Evolutionary conservation across 2,113 vertebrate species (phyloP).

Genomic region (Cisticola juncidis): DNA sequence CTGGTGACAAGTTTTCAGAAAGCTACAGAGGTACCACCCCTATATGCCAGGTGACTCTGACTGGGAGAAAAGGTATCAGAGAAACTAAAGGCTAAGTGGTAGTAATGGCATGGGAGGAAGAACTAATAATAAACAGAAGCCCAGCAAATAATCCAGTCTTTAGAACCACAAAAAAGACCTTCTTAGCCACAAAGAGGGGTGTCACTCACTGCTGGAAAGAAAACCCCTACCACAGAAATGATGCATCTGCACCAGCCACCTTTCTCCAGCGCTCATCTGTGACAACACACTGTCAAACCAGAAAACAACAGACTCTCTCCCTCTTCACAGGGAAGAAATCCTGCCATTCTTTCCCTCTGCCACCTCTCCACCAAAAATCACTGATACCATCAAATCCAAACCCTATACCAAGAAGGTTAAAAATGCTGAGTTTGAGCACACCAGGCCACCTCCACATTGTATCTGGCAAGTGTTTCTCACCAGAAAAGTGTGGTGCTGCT

Average conservation of each 20-base stretch:
- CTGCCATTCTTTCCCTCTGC: neutral
- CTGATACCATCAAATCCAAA: neutral
- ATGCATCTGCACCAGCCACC: neutral
- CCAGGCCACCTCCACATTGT: neutral
- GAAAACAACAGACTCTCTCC: accelerated
- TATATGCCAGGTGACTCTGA: neutral
- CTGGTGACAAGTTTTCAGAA: neutral
- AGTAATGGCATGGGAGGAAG: neutral
- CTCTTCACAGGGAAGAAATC: neutral
- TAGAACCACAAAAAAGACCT: neutral
- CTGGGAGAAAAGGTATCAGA: neutral
- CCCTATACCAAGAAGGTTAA: neutral
- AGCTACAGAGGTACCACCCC: neutral
- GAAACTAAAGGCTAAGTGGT: neutral
- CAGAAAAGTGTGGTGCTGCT: neutral
- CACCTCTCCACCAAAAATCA: neutral
- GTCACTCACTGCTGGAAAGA: neutral
- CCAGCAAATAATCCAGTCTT: neutral
- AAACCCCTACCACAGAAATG: neutral
- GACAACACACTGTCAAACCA: neutral
- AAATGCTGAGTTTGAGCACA: neutral
- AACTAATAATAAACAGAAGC: neutral
- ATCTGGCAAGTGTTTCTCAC: neutral
- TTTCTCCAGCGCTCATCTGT: neutral
- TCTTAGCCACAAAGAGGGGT: neutral